These are phyloP conservation scores for Camptogramma bilineatum DNA, from an alignment of 2,888 invertebrate species.

Conservation along the genomic window DNA sequence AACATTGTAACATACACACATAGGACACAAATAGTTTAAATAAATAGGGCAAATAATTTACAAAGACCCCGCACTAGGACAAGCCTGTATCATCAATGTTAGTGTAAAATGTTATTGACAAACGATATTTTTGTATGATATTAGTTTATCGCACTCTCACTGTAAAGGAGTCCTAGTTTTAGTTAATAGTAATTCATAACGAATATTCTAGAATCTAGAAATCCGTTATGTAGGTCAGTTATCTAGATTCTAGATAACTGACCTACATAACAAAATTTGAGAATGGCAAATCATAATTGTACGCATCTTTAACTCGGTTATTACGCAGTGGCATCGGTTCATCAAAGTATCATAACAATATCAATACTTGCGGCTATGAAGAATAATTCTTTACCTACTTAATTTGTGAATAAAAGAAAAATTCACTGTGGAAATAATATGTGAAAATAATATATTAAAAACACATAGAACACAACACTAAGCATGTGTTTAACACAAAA, in stretches of 20 bases:
- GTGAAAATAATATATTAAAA: too few relatives aligned
- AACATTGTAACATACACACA: too few relatives aligned
- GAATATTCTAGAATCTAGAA: constrained; percentile 32
- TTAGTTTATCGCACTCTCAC: constrained; percentile 25
- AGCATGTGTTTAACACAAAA: too few relatives aligned
- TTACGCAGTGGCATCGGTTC: constrained; percentile 59
- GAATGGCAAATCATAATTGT: constrained; percentile 33
- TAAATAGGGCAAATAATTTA: too few relatives aligned
- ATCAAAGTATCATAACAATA: constrained; percentile 55
- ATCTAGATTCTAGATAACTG: too few relatives aligned
- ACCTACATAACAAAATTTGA: constrained; percentile 39
- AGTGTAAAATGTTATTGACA: constrained; percentile 5
- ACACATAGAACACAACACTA: too few relatives aligned
- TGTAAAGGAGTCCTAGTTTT: constrained; percentile 20
- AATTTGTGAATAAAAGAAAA: background rate
- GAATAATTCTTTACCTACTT: background rate
- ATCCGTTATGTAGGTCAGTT: too few relatives aligned
- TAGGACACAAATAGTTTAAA: too few relatives aligned
- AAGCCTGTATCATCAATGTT: too few relatives aligned
- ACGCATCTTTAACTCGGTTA: constrained; percentile 42
- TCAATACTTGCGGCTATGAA: constrained; percentile 18
- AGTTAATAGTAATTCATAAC: constrained; percentile 33
- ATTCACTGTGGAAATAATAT: too few relatives aligned
- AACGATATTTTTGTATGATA: constrained; percentile 8
- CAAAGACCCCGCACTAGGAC: too few relatives aligned